Percentiles rank a stretch among this genome's conserved stretches.
Evolutionary conservation across 2,797 vertebrate genomes (phyloP).

Genomic region (Brachymystax lenok): DNA sequence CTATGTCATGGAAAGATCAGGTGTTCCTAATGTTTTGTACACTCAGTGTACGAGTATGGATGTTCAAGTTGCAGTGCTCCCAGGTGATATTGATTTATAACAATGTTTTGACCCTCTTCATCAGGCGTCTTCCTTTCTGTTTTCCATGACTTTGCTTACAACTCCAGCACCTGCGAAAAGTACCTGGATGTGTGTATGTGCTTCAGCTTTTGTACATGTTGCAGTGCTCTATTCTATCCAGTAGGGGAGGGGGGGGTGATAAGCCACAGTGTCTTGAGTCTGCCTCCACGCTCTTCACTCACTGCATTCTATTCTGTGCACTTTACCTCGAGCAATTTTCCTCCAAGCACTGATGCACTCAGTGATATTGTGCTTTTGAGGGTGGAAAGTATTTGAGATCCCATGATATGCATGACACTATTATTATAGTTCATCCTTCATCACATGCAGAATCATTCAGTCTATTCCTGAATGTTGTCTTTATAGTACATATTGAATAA

Average conservation of each 20-base stretch:
- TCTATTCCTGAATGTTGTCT: not conserved
- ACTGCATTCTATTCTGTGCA: not conserved
- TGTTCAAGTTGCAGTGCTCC: too few species aligned
- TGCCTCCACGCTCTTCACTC: not conserved
- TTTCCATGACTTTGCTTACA: too few species aligned
- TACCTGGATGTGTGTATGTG: too few species aligned
- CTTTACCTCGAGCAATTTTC: not conserved
- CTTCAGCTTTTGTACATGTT: not conserved
- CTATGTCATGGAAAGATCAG: too few species aligned
- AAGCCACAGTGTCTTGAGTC: not conserved
- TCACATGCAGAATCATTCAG: not conserved
- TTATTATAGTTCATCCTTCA: not conserved
- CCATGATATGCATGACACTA: not conserved
- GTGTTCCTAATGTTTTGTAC: too few species aligned
- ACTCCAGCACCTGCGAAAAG: too few species aligned
- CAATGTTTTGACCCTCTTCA: too few species aligned
- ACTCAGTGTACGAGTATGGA: too few species aligned
- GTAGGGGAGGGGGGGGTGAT: constrained; percentile 6
- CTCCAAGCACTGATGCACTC: too few species aligned
- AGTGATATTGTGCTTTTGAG: not conserved
- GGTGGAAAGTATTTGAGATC: not conserved
- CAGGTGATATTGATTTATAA: too few species aligned
- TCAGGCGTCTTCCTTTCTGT: too few species aligned
- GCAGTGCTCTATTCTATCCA: not conserved
- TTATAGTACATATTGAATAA: not conserved